Evolutionary conservation across 2,797 vertebrate species (phyloP).

Genomic region (Notoglanidium macrostoma): DNA sequence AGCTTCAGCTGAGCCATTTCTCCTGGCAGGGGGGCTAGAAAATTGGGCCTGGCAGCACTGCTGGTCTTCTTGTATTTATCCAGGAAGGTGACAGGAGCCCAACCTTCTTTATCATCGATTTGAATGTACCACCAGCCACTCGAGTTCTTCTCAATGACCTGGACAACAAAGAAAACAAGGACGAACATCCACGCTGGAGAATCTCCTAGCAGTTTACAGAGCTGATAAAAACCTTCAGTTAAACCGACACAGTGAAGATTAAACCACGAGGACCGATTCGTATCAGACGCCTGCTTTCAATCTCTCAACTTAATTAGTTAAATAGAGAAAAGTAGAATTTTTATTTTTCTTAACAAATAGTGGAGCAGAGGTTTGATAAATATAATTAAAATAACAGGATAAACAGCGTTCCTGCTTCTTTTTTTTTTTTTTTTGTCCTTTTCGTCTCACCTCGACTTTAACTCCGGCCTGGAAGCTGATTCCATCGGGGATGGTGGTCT

Average conservation of each 20-base stretch:
- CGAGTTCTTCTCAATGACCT: constrained; percentile 97
- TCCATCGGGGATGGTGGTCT: constrained; percentile 96
- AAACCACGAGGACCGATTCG: background rate
- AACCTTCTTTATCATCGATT: constrained; percentile 97
- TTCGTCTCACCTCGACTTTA: constrained; percentile 89
- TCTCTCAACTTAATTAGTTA: background rate
- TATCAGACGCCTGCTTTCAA: background rate
- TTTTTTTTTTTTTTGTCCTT: background rate
- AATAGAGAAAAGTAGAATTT: background rate
- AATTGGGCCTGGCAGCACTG: constrained; percentile 88
- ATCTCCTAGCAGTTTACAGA: background rate
- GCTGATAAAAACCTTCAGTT: background rate
- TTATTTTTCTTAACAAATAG: background rate
- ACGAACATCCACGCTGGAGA: background rate
- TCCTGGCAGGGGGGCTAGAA: constrained; percentile 88
- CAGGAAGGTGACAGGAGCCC: constrained; percentile 95
- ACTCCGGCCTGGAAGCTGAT: constrained; percentile 97
- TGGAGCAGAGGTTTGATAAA: background rate
- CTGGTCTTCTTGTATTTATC: constrained; percentile 99
- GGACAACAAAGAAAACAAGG: background rate
- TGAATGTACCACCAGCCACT: constrained; percentile 99
- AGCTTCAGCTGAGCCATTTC: constrained; percentile 87
- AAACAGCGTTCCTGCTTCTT: background rate
- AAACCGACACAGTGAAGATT: background rate
- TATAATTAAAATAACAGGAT: background rate